Evolutionary conservation across 2,113 vertebrate genomes (phyloP).

Genomic region (Syrrhaptes paradoxus): DNA sequence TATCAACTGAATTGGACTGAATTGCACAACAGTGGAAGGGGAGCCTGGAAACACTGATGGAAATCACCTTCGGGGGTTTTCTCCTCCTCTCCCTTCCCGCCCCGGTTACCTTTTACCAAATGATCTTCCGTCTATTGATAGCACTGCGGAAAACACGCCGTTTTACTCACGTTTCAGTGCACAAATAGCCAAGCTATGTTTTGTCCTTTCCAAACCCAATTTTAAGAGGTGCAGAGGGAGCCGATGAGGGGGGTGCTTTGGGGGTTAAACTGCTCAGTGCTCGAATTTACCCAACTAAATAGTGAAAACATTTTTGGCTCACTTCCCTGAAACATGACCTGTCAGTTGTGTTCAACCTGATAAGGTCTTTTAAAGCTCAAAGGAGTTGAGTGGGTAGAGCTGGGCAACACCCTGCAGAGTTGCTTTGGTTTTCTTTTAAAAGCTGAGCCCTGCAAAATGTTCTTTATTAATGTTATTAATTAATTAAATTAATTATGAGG

Average conservation of each 20-base stretch:
- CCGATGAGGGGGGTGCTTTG: not conserved
- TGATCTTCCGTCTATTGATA: not conserved
- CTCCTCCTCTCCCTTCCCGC: not conserved
- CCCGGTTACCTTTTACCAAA: not conserved
- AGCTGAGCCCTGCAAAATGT: not conserved
- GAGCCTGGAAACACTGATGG: not conserved
- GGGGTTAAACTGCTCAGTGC: not conserved
- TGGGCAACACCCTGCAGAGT: slow-evolving; percentile 6
- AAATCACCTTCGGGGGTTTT: not conserved
- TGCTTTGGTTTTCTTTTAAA: not conserved
- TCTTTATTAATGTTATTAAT: not conserved
- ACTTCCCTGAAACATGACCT: slow-evolving; percentile 60
- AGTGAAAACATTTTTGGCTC: slow-evolving; percentile 43
- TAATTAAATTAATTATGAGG: too few relatives aligned
- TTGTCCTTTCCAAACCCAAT: not conserved
- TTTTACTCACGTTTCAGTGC: not conserved
- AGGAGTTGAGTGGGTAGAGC: slow-evolving; percentile 26
- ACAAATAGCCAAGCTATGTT: not conserved
- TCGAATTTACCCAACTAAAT: not conserved
- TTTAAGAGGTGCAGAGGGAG: rapidly evolving
- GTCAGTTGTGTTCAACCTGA: slow-evolving; percentile 43
- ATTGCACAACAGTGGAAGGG: not conserved
- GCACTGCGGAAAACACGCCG: not conserved
- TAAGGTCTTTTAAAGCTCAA: slow-evolving; percentile 16
- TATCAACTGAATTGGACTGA: slow-evolving; percentile 1